Evolutionary conservation across 2,888 invertebrate genomes (phyloP), one percentile per base, ranked within the genome.

Genomic region (Andrena hattorfiana): DNA sequence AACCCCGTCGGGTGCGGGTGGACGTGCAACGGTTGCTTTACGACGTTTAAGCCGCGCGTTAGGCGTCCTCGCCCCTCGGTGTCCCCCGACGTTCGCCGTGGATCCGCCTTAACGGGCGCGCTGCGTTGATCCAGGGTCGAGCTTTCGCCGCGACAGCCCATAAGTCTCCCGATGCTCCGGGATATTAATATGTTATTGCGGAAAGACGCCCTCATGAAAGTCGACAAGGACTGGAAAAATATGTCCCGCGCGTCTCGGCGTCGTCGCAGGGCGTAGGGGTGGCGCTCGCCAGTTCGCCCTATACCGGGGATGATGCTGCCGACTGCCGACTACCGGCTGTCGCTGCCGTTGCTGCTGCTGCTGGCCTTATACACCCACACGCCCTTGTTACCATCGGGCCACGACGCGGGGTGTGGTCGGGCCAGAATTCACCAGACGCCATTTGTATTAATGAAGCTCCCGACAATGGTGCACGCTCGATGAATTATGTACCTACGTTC

Each of bases 161-260:
- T 92, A 92, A 92, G 91, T 93, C 92, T 92, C 88, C 76, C 80
- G 79, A 85, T 77, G 87, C 85, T 86, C 87, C 84, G 85, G 79
- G 92, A 93, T 94, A 94, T 94, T 94, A 94, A 94, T 94, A 94
- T 92, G 94, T 94, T 94, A 94, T 94, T 94, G 94, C 93, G 91
- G 90, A 92, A 92, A 93, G 93, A 92, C 92, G 92, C 91, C 90
- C 93, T 94, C 94, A 93, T 94, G 94, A 94, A 94, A 94, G 93
- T 94, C 94, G 94, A 94, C 92, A 92, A 93, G 93, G 91, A 92
- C 88, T 89, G 90, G 87, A 90, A 92, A 94, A 94, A 94, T 94
- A 94, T 93, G 93, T 94, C 91, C 84, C 89, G 83, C 87, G 87
- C 88, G 89, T 87, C 85, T 83, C 87, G 79, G 83, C 85, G 82